A percentile compares a stretch with the other conserved stretches of the same genome.
phyloP scores from a whole-genome alignment of 1,140 invertebrate species.

The Lepidurus apus region DNA sequence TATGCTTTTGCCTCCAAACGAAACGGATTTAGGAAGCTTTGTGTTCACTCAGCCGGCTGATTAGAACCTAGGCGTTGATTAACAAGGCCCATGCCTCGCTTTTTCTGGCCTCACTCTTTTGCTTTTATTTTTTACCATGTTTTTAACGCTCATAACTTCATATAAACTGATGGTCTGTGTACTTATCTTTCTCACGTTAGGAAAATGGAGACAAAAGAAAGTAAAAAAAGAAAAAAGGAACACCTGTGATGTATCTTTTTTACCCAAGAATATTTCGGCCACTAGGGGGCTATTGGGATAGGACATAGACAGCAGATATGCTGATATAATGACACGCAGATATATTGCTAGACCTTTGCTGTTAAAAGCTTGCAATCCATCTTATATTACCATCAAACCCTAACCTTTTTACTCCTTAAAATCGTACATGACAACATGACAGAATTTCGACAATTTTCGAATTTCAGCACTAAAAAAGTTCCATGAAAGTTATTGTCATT shows the following conservation, averaged over 20 bases:
- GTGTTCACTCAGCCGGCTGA: constrained; percentile 17
- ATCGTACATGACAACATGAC: too few species aligned
- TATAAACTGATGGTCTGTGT: constrained; percentile 15
- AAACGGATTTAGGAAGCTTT: constrained; percentile 15
- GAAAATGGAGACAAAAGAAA: background rate
- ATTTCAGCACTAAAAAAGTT: too few species aligned
- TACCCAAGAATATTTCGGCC: too few species aligned
- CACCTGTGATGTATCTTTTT: background rate
- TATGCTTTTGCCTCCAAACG: background rate
- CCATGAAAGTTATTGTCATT: too few species aligned
- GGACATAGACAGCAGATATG: too few species aligned
- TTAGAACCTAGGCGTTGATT: constrained; percentile 18
- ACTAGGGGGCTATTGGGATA: too few species aligned
- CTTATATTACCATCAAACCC: too few species aligned
- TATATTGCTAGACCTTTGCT: too few species aligned
- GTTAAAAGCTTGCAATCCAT: too few species aligned
- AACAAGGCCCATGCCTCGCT: background rate
- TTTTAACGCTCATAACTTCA: background rate
- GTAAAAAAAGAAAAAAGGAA: background rate
- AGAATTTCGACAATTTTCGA: too few species aligned
- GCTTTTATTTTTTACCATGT: background rate
- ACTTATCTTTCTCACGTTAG: background rate
- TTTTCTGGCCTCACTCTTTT: constrained; percentile 6
- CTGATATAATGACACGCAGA: too few species aligned
- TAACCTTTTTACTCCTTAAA: too few species aligned